Base-by-base conservation (phyloP, 2,113 vertebrate genomes). In the Ammodramus savannarum region DNA sequence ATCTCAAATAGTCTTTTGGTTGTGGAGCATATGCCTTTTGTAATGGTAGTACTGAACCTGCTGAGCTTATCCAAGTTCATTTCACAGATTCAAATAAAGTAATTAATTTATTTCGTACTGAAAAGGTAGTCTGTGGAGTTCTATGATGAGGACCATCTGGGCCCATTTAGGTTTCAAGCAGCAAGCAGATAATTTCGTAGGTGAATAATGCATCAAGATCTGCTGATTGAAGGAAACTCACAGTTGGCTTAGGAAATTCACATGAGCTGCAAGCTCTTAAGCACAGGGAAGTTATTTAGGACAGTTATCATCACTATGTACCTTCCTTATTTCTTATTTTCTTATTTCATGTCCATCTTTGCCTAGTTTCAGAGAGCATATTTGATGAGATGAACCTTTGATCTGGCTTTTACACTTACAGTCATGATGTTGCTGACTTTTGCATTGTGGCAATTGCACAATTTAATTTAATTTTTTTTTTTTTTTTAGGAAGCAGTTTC, bases 261-360 rank as follows among this genome's bases (percentile, higher is more conserved):
- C 21, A 17, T 44, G 55, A 83, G 18, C 34, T 79, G 49, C 39
- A 52, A 62, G 14, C 31, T 82, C 8, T n/a, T 73, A 46, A 7
- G 10, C 17, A 22, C 9, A 13, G 61, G 16, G 21, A 49, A 32
- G 10, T 27, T 65, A 21, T n/a, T 75, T 44, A 36, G 55, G 41
- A 32, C 25, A 36, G 21, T 39, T 74, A 55, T 1, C 8, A 51
- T 1, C 7, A 11, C 11, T 44, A 1, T 22, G 1, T 44, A 13
- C 17, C 66, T 87, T 61, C 8, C 7, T 13, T 61, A 5, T 46
- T 69, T n/a, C 32, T 65, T 49, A 10, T 52, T 52, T 17, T 52
- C 27, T 52, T 52, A 31, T 18, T 52, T 39, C 7, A 14, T 43
- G 29, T 78, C n/a, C 2, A 12, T 41, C 29, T 62, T 81, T 32